Base-by-base conservation (phyloP, 2,888 invertebrate genomes). In the Luperina nickerlii region DNA sequence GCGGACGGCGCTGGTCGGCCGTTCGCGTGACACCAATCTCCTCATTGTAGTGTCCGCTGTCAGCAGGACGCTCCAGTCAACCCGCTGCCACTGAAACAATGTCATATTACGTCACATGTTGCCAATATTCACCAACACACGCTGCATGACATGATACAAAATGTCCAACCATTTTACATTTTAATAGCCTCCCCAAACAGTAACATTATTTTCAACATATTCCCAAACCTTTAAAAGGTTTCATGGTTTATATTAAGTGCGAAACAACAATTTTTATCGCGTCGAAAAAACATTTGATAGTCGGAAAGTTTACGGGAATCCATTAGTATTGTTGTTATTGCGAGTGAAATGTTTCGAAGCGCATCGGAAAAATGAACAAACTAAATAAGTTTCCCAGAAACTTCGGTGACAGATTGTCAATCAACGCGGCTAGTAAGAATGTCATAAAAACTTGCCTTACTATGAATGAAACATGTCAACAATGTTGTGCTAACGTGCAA, bases 11-110 rank as follows among this genome's bases (percentile, higher is more conserved):
- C 91, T 90, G 90, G 89, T 85, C 86, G 89, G 81, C 88, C 87
- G 92, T 91, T 92, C 94, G 93, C 93, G 93, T 94, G 95, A 94
- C 94, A 94, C 93, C 93, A 92, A 93, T 94, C 93, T 92, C 91
- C 92, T 91, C 91, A 91, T 92, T 92, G 90, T 91, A 77, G 82
- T 88, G 89, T 83, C 85, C 82, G 80, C 79, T 85, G 82, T 78
- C 74, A 76, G 81, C 86, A 89, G 90, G 87, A 87, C 84, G 81
- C 83, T 76, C 84, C 82, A 84, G 82, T 86, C 88, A 87, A 83
- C 86, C 72, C 85, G 73, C 79, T 84, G 88, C 82, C 77, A 73
- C 85, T 86, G 85, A 88, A 89, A 89, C 79, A 87, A 83, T 85
- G 81, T 87, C 83, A 85, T 84, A 84, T 83, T 82, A 82, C 77